phyloP scores from a whole-genome alignment of 2,113 vertebrate genomes.

The Phalacrocorax aristotelis region DNA sequence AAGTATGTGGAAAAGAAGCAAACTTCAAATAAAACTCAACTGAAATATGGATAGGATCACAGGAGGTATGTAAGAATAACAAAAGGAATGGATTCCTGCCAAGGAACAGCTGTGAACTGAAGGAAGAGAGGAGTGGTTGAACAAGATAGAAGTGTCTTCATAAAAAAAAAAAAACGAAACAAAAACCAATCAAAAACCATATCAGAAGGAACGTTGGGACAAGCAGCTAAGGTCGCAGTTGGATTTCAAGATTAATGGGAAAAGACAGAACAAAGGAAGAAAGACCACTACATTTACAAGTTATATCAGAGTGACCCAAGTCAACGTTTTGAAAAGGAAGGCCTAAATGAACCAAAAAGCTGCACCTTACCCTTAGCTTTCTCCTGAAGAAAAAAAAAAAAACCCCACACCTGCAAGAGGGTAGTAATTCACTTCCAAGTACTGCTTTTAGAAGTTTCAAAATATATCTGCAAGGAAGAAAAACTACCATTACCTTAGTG shows the following conservation, averaged over 20 bases:
- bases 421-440: neutral
- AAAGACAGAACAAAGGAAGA: neutral
- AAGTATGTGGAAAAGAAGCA: neutral
- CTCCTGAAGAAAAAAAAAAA: neutral
- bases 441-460: neutral
- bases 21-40: neutral
- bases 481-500: neutral
- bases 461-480: neutral
- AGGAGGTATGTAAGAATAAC: neutral
- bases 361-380: neutral
- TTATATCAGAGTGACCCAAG: rapidly evolving
- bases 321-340: neutral
- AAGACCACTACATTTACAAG: neutral
- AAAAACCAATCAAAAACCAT: no score
- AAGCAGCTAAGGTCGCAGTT: neutral
- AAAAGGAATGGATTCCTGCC: neutral
- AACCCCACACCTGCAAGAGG: no score
- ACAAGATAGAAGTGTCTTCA: neutral
- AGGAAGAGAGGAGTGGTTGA: neutral
- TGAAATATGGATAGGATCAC: neutral
- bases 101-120: neutral
- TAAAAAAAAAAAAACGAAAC: neutral
- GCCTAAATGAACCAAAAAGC: neutral
- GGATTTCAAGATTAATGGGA: neutral
- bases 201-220: neutral